A percentile compares a stretch with the other conserved stretches of the same genome.
These are phyloP conservation scores for Epinephelus awoara DNA, from an alignment of 2,797 vertebrate genomes.

Conservation along the genomic window DNA sequence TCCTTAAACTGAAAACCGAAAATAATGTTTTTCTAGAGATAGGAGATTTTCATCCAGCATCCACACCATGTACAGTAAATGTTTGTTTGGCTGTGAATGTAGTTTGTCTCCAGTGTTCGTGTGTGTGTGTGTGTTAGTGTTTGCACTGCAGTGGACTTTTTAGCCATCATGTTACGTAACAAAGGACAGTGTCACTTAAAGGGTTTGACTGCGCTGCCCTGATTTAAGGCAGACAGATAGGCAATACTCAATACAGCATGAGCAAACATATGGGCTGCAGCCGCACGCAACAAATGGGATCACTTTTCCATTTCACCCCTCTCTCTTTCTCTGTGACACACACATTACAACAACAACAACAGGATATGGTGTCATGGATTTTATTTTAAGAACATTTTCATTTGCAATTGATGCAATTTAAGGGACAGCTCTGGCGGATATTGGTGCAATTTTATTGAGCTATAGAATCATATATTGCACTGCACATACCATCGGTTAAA, in stretches of 20 bases:
- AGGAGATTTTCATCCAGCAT: background rate
- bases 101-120: slow-evolving; percentile 5
- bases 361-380: background rate
- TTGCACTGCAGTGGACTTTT: slow-evolving; percentile 28
- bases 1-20: background rate
- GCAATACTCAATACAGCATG: slow-evolving; percentile 57
- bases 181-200: slow-evolving; percentile 63
- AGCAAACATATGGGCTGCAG: slow-evolving; percentile 29
- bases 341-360: background rate
- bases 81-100: slow-evolving; percentile 25
- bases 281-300: slow-evolving; percentile 36
- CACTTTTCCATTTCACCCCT: slow-evolving; percentile 37
- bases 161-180: slow-evolving; percentile 66
- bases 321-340: background rate
- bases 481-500: background rate
- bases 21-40: background rate
- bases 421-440: background rate
- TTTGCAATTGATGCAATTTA: background rate
- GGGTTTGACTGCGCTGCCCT: slow-evolving; percentile 57
- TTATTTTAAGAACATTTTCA: slow-evolving; percentile 2
- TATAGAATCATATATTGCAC: background rate
- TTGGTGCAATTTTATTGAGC: background rate
- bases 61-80: slow-evolving; percentile 3
- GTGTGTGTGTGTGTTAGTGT: slow-evolving; percentile 30
- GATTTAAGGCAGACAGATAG: slow-evolving; percentile 61